Base-by-base conservation (phyloP, 2,797 vertebrate genomes). In the Myiotriccus ornatus region DNA sequence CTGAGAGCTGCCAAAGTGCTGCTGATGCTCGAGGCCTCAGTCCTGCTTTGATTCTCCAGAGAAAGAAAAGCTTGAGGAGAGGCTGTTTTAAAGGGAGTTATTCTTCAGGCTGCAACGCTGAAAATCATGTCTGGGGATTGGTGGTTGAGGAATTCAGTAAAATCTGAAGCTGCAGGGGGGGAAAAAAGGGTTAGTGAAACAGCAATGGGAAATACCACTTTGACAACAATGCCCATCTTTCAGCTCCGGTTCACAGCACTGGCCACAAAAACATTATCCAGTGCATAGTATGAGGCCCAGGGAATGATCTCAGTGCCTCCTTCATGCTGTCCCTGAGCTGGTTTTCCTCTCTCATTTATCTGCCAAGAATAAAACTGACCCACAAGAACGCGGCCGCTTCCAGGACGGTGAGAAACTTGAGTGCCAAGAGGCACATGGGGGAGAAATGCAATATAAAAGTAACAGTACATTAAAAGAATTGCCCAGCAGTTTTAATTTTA, bases 1-100 rank as follows among this genome's bases (percentile, higher is more conserved):
- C 47, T 47, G 25, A 85, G 73, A 82, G 73, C 91, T 93, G 84
- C 84, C 69, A 77, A 73, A 73, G 47, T 4, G 32, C 30, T 44
- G 87, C 23, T 83, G 20, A 77, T 57, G 41, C 74, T 76, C 12
- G 2, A 64, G 53, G 57, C 32, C 28, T 28, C 57, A 4, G 39
- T 25, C n/a, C n/a, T n/a, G 60, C 56, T 80, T 73, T 50, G 53
- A 77, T 80, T 94, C 77, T 77, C 65, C 30, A 8, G 5, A 41
- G 12, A 37, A 37, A 41, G 14, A 39, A 52, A 78, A 79, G 34
- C 71, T 63, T 9, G 8, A 82, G 49, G 43, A 71, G 49, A 68
- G 37, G 12, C 55, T 62, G 5, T 34, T 69, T 14, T 28, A 44
- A 46, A 65, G 43, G 46, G 50, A 65, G 43, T 8, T 46, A n/a